phyloP scores from a whole-genome alignment of 2,888 invertebrate genomes.

The Napeogenes sylphis region DNA sequence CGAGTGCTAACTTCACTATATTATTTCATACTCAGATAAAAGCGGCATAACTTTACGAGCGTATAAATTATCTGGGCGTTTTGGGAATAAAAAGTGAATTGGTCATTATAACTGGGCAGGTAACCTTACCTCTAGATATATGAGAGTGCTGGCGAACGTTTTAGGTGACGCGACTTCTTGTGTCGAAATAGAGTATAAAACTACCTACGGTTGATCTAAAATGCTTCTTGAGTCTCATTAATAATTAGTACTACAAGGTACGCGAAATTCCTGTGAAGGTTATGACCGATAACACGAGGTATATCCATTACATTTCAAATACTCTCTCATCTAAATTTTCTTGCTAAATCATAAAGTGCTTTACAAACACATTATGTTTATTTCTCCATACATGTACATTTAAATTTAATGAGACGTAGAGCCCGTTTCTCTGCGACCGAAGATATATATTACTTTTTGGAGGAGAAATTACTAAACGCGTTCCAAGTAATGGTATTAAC shows the following conservation, averaged over 20 bases:
- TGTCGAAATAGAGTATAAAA: no score
- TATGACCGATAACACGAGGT: not conserved
- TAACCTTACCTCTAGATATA: constrained; percentile 33
- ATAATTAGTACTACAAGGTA: not conserved
- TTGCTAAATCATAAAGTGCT: constrained; percentile 1
- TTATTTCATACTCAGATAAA: constrained; percentile 48
- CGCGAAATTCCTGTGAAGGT: no score
- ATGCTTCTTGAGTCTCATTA: no score
- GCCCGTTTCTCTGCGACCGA: constrained; percentile 17
- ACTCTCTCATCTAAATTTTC: not conserved
- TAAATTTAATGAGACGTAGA: constrained; percentile 24
- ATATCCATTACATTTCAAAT: not conserved
- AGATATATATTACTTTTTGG: constrained; percentile 21
- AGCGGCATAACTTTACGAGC: constrained; percentile 60
- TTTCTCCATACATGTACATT: constrained; percentile 24
- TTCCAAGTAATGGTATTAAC: constrained; percentile 5
- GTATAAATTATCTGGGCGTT: constrained; percentile 56
- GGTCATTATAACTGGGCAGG: constrained; percentile 47
- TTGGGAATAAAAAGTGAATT: constrained; percentile 38
- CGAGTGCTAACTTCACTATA: constrained; percentile 31
- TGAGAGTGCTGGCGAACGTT: no score
- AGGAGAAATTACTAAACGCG: not conserved
- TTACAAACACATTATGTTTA: not conserved
- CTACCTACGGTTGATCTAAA: no score
- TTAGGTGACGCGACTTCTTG: no score